These are phyloP conservation scores for Schizopygopsis malacanthus DNA, from an alignment of 2,797 vertebrate genomes.

Conservation along the genomic window DNA sequence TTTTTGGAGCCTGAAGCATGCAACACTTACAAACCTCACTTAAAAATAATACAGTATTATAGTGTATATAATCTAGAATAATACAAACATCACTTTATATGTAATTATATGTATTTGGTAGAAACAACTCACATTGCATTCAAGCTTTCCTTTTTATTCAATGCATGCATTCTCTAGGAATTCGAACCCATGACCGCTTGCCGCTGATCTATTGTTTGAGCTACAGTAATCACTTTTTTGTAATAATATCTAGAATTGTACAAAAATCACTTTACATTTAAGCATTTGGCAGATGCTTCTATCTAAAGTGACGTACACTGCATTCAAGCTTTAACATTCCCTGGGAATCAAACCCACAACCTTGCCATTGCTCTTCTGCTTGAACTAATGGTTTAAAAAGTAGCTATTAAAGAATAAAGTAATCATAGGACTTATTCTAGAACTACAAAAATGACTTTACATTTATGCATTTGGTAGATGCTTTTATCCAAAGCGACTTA, in stretches of 20 bases:
- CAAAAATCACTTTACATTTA: background rate
- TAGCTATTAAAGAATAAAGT: background rate
- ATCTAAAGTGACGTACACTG: background rate
- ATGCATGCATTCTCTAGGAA: background rate
- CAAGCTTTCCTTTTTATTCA: background rate
- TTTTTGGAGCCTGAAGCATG: slow-evolving; percentile 26
- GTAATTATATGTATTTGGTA: background rate
- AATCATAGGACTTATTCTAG: background rate
- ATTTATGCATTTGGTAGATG: background rate
- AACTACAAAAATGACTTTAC: background rate
- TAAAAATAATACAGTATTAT: background rate
- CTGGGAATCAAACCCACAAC: background rate
- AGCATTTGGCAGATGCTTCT: background rate
- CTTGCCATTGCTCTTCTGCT: background rate
- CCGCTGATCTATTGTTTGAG: background rate
- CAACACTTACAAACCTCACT: slow-evolving; percentile 1
- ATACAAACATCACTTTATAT: background rate
- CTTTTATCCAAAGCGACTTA: background rate
- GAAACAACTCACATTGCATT: background rate
- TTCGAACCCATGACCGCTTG: background rate
- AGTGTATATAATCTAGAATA: background rate
- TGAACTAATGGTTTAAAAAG: background rate
- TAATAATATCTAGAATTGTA: background rate
- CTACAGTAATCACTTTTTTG: background rate
- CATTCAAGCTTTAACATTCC: background rate